A percentile compares a stretch with the other conserved stretches of the same genome.
These are phyloP conservation scores for Caprella mutica DNA, from an alignment of 2,888 invertebrate species.

Conservation along the genomic window DNA sequence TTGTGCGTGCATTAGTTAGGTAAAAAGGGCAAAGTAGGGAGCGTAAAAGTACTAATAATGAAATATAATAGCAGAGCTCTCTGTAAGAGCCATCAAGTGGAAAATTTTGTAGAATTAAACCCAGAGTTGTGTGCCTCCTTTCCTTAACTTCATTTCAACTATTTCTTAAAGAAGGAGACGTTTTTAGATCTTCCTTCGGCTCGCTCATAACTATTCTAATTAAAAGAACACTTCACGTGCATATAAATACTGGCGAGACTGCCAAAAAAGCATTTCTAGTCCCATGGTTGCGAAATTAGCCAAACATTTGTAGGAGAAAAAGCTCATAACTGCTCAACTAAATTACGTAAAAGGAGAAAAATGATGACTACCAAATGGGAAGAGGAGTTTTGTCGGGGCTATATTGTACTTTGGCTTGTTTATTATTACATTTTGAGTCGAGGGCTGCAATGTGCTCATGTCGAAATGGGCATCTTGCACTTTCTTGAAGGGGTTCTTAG, in stretches of 20 bases:
- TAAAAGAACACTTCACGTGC: slow-evolving; percentile 8
- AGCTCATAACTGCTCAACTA: slow-evolving; percentile 10
- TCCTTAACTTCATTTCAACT: too few relatives aligned
- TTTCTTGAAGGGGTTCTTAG: too few relatives aligned
- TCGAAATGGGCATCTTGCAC: too few relatives aligned
- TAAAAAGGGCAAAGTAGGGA: too few relatives aligned
- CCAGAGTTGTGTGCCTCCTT: too few relatives aligned
- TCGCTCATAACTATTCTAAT: slow-evolving; percentile 10
- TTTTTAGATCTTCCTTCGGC: slow-evolving; percentile 1
- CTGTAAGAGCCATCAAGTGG: too few relatives aligned
- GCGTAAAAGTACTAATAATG: too few relatives aligned
- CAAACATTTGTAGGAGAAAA: slow-evolving; percentile 12
- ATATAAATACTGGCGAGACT: slow-evolving; percentile 5
- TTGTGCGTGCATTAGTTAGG: too few relatives aligned
- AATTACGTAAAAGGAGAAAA: slow-evolving; percentile 11
- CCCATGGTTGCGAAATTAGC: slow-evolving; percentile 12
- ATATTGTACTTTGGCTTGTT: slow-evolving; percentile 11
- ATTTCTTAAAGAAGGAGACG: slow-evolving; percentile 1
- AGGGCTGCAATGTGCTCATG: too few relatives aligned
- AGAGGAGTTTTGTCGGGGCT: not conserved
- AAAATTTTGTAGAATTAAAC: too few relatives aligned
- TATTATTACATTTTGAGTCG: slow-evolving; percentile 10
- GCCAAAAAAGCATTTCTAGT: slow-evolving; percentile 1
- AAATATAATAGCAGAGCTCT: too few relatives aligned
- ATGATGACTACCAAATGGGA: slow-evolving; percentile 9